Conservation (phyloP, 2,888 invertebrate genomes). For the Morinoia aosen region DNA sequence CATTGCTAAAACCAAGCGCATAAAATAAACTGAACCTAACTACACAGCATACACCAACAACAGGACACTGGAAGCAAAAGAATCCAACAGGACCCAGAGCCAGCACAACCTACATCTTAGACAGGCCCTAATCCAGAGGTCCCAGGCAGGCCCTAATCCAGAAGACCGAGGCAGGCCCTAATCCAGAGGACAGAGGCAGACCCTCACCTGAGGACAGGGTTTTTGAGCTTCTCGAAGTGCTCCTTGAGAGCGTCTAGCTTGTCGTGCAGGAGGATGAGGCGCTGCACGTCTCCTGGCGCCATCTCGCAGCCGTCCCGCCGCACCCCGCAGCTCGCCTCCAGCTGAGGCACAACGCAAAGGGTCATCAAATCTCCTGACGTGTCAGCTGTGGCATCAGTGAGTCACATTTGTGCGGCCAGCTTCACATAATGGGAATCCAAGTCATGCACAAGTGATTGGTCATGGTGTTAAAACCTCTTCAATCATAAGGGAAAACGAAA, state of each 20-base stretch:
- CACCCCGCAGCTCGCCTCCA: neutral
- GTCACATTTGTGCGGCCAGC: no score
- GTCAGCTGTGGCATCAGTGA: no score
- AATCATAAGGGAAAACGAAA: no score
- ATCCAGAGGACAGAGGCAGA: neutral
- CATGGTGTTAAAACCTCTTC: no score
- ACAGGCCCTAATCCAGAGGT: no score
- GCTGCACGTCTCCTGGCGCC: conserved; percentile 2
- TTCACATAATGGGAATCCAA: no score
- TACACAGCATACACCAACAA: neutral
- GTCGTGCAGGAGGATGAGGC: conserved; percentile 29
- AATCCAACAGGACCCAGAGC: no score
- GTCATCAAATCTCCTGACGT: no score
- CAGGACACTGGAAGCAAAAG: neutral
- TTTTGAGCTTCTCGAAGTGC: conserved; percentile 31
- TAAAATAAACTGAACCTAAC: neutral
- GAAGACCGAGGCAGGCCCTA: no score
- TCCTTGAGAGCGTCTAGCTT: neutral
- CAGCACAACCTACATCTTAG: no score
- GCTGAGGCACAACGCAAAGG: neutral
- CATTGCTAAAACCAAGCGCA: neutral
- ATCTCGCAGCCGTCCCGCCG: conserved; percentile 23
- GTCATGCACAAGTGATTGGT: no score
- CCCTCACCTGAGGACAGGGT: conserved; percentile 7
- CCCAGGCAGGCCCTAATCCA: no score